These are phyloP conservation scores for Colletes gigas DNA, from an alignment of 1,140 invertebrate genomes.

Conservation along the genomic window DNA sequence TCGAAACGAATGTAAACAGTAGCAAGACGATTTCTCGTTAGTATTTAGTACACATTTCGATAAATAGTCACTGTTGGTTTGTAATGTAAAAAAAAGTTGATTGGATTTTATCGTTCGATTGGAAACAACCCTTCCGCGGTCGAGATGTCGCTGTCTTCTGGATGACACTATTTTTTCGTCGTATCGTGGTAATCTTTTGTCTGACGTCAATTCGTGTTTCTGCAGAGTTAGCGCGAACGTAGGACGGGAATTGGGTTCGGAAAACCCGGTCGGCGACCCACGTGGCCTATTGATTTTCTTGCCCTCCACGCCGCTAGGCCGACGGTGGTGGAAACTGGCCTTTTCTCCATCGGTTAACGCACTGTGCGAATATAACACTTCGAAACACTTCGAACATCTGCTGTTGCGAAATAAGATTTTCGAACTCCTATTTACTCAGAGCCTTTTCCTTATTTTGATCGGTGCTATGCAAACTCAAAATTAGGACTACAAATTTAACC, in stretches of 20 bases:
- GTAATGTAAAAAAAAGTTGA: not conserved
- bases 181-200: not conserved
- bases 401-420: no score
- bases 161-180: not conserved
- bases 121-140: not conserved
- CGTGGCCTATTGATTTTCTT: conserved; percentile 76
- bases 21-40: not conserved
- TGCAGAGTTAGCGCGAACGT: not conserved
- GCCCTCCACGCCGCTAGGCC: conserved; percentile 39
- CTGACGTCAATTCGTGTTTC: not conserved
- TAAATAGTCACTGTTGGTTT: not conserved
- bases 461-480: no score
- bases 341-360: conserved; percentile 37
- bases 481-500: no score
- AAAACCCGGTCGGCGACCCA: conserved; percentile 69
- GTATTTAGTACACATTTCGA: not conserved
- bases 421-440: no score
- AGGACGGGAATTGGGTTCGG: conserved; percentile 59
- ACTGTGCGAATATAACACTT: conserved; percentile 16
- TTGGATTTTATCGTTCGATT: not conserved
- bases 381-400: no score
- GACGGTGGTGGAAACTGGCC: conserved; percentile 40
- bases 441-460: no score
- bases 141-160: not conserved
- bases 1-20: not conserved